Base-by-base conservation (phyloP, 2,797 vertebrate genomes). In the Anisognathus igniventris region DNA sequence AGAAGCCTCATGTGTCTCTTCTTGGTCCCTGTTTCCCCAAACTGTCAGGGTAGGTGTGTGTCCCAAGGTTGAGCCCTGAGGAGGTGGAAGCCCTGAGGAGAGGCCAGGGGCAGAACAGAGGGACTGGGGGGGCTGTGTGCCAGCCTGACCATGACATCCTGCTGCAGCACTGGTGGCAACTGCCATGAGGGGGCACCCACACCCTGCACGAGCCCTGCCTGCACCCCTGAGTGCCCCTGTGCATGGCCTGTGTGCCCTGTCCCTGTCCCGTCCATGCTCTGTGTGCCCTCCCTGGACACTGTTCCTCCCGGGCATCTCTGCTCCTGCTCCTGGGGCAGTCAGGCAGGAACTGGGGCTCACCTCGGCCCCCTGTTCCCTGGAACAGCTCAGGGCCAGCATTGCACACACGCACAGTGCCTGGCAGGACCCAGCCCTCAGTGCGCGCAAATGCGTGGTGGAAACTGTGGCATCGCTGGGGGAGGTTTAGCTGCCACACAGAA, bases 161-260 rank as follows among this genome's bases (percentile, higher is more conserved):
- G 84, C 86, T 77, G 81, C 60, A 11, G 47, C 47, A 23, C 25
- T 10, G 3, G 28, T 42, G 62, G 8, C 27, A 68, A 2, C 45
- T 40, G 2, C 96, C 95, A 48, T 76, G 67, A 87, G 95, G 67
- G 92, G 95, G 91, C 96, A 85, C 56, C 64, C 51, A 1, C 30
- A 47, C 6, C 66, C 83, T 37, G 18, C 23, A 37, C 33, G 7
- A 56, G 40, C 28, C 22, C 37, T 28, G 60, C 2, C 31, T 19
- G 15, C 33, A 3, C 19, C n/a, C 16, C 20, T 17, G n/a, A 10
- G 11, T 39, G 15, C 15, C 17, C 30, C 9, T 39, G 25, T 16
- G n/a, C 12, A 1, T 8, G 23, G 22, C 18, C 57, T 60, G 25
- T 14, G 17, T 18, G 22, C 40, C 53, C 31, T 35, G n/a, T 8